phyloP scores from a whole-genome alignment of 2,113 vertebrate genomes.

The Otus sunia region DNA sequence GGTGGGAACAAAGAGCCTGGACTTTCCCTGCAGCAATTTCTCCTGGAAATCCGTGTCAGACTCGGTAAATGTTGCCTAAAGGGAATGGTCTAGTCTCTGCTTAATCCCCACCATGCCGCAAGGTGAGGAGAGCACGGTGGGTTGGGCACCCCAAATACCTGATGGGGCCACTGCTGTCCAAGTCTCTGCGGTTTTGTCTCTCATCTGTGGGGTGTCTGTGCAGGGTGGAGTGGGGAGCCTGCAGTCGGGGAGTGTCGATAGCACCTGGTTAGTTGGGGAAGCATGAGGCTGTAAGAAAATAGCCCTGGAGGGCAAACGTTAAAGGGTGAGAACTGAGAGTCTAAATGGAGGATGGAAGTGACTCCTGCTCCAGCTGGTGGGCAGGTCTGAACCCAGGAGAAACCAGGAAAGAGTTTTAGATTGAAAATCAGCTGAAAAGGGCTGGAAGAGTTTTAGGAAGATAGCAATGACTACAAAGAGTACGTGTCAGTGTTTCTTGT shows the following conservation, averaged over 20 bases:
- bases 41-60: neutral
- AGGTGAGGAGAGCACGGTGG: neutral
- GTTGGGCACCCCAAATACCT: rapidly evolving
- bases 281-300: neutral
- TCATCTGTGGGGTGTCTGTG: neutral
- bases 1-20: neutral
- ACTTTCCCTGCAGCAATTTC: neutral
- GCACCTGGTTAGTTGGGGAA: neutral
- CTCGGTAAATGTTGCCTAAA: neutral
- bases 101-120: rapidly evolving
- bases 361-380: neutral
- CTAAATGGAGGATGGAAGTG: neutral
- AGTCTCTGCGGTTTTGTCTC: neutral
- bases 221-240: neutral
- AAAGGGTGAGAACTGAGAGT: neutral
- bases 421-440: neutral
- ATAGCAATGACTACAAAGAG: neutral
- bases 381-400: neutral
- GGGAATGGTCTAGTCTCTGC: neutral
- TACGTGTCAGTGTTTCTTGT: neutral
- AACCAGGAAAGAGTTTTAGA: neutral
- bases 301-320: neutral
- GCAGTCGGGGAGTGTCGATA: rapidly evolving
- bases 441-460: neutral
- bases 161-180: rapidly evolving